Evolutionary conservation across 2,888 invertebrate species (phyloP).

Genomic region (Melinopterus prodromus): DNA sequence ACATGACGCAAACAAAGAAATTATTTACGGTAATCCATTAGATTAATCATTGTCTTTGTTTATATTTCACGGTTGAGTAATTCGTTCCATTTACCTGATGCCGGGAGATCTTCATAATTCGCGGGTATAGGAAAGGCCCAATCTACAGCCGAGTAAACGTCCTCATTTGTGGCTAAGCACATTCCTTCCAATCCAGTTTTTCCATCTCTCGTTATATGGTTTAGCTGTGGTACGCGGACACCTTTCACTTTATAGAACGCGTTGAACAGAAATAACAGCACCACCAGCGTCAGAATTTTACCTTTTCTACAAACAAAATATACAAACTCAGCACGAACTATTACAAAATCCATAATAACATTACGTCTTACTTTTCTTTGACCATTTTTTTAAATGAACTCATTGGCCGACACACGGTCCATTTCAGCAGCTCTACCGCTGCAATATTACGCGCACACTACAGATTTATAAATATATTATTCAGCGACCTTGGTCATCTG

Average conservation of each 20-base stretch:
- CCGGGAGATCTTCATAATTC: slow-evolving; percentile 45
- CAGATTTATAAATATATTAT: slow-evolving; percentile 22
- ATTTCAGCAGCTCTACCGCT: slow-evolving; percentile 12
- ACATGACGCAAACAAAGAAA: neutral
- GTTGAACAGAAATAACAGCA: slow-evolving; percentile 26
- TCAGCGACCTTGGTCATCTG: slow-evolving; percentile 5
- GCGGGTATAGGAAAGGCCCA: slow-evolving; percentile 55
- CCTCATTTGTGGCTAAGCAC: slow-evolving; percentile 54
- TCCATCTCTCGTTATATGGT: slow-evolving; percentile 51
- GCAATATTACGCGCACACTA: slow-evolving; percentile 11
- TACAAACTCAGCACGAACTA: neutral
- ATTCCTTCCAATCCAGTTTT: slow-evolving; percentile 49
- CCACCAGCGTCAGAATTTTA: slow-evolving; percentile 29
- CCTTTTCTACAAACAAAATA: slow-evolving; percentile 28
- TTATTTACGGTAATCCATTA: neutral
- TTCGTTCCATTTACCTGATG: slow-evolving; percentile 45
- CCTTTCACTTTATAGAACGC: slow-evolving; percentile 23
- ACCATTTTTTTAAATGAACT: slow-evolving; percentile 31
- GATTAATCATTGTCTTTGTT: neutral
- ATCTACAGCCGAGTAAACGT: slow-evolving; percentile 52
- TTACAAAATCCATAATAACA: neutral
- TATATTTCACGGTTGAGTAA: slow-evolving; percentile 6
- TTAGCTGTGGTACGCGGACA: slow-evolving; percentile 45
- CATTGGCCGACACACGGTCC: slow-evolving; percentile 22
- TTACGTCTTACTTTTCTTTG: slow-evolving; percentile 31